A percentile compares a stretch with the other conserved stretches of the same genome.
These are phyloP conservation scores for Gnatocerus cornutus DNA, from an alignment of 2,888 invertebrate genomes.

Conservation along the genomic window DNA sequence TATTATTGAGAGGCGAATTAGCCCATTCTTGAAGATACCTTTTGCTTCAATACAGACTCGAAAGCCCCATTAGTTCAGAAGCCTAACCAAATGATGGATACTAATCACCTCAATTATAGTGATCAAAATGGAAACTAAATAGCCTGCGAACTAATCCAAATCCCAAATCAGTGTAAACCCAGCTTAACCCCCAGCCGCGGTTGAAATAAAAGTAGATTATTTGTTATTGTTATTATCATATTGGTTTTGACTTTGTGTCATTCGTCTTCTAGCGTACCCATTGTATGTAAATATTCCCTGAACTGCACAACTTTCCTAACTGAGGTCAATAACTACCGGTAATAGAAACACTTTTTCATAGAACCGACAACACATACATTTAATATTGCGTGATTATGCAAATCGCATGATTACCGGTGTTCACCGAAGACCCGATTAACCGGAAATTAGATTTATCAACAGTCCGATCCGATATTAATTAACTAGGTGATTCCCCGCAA, in stretches of 20 bases:
- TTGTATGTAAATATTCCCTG: constrained; percentile 32
- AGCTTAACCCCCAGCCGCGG: too few species aligned
- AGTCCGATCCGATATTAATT: constrained; percentile 45
- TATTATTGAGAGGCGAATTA: too few species aligned
- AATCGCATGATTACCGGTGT: constrained; percentile 32
- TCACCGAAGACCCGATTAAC: constrained; percentile 36
- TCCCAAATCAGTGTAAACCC: too few species aligned
- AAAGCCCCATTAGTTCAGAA: too few species aligned
- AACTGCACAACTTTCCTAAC: constrained; percentile 21
- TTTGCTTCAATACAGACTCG: too few species aligned
- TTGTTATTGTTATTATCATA: background rate
- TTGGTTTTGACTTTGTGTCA: constrained; percentile 26
- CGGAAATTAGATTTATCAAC: constrained; percentile 48
- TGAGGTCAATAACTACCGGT: constrained; percentile 41
- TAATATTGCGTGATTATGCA: constrained; percentile 30
- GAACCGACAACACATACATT: constrained; percentile 11
- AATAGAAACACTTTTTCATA: constrained; percentile 15
- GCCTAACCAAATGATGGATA: too few species aligned
- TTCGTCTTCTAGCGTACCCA: constrained; percentile 24
- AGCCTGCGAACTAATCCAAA: too few species aligned
- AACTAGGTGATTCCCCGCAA: constrained; percentile 39
- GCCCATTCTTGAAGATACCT: too few species aligned
- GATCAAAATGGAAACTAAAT: too few species aligned
- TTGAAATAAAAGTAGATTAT: too few species aligned
- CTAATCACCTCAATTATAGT: too few species aligned